Conservation (phyloP, 2,888 invertebrate genomes). For the Ceraclea dissimilis region DNA sequence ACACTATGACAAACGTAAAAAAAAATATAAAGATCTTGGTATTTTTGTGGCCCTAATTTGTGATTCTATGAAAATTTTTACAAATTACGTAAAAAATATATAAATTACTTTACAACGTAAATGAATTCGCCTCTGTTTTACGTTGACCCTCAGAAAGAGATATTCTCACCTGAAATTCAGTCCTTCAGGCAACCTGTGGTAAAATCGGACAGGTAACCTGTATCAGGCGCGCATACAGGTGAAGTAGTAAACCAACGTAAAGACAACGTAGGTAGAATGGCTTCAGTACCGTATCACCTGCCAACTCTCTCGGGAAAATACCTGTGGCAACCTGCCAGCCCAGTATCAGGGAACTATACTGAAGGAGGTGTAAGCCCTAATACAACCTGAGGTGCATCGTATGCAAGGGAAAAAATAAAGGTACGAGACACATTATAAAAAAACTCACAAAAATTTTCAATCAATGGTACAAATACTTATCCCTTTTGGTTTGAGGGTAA, state of each 20-base stretch:
- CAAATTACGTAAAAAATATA: too few species aligned
- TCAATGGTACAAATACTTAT: not conserved
- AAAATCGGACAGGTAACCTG: conserved; percentile 15
- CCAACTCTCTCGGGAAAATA: conserved; percentile 30
- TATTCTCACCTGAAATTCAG: conserved; percentile 1
- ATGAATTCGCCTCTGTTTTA: not conserved
- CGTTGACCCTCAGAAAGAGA: conserved; percentile 1
- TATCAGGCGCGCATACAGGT: conserved; percentile 5
- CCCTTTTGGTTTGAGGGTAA: not conserved
- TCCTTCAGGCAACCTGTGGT: conserved; percentile 19
- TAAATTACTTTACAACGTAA: too few species aligned
- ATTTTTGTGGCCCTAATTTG: too few species aligned
- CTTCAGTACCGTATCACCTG: conserved; percentile 10
- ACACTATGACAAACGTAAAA: too few species aligned
- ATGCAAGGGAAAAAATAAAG: conserved; percentile 1
- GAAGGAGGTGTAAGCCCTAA: conserved; percentile 31
- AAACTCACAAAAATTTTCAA: not conserved
- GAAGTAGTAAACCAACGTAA: not conserved
- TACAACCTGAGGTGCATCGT: conserved; percentile 10
- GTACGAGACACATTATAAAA: not conserved
- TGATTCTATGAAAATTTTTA: too few species aligned
- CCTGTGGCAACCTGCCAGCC: conserved; percentile 53
- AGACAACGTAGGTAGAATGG: not conserved
- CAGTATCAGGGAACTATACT: conserved; percentile 37
- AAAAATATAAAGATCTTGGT: too few species aligned